phyloP scores from a whole-genome alignment of 2,888 invertebrate genomes.

The Elmis aenea region DNA sequence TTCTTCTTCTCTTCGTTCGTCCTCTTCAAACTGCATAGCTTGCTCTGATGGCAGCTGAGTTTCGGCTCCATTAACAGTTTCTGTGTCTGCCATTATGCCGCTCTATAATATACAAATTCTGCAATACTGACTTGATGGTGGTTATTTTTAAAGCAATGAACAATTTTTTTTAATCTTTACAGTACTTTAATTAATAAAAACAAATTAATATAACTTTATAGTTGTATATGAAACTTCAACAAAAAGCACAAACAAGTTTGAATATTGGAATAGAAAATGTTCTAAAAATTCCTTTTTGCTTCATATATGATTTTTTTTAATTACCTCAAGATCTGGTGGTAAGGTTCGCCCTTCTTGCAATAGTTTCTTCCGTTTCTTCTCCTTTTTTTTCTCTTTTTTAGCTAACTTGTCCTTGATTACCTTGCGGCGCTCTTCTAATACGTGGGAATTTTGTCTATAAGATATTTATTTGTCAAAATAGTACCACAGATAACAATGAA shows the following conservation, averaged over 20 bases:
- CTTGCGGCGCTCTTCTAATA: conserved; percentile 64
- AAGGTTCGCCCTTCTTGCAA: conserved; percentile 44
- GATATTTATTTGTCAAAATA: background rate
- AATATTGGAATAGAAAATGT: too few relatives aligned
- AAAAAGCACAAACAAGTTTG: background rate
- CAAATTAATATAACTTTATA: too few relatives aligned
- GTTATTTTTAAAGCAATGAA: too few relatives aligned
- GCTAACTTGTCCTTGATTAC: conserved; percentile 68
- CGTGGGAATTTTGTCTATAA: conserved; percentile 55
- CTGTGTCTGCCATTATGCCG: conserved; percentile 39
- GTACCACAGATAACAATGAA: too few relatives aligned
- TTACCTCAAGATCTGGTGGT: conserved; percentile 37
- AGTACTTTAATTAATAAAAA: too few relatives aligned
- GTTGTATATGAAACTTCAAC: conserved; percentile 3
- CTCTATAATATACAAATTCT: conserved; percentile 21
- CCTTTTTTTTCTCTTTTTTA: conserved; percentile 66
- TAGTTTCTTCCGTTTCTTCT: conserved; percentile 62
- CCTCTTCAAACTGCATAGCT: conserved; percentile 54
- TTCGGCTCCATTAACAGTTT: conserved; percentile 41
- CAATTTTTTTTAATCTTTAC: too few relatives aligned
- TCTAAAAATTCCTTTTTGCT: too few relatives aligned
- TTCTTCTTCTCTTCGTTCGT: conserved; percentile 63
- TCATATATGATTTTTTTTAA: too few relatives aligned
- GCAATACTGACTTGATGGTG: too few relatives aligned
- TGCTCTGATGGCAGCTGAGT: conserved; percentile 51